A percentile compares a stretch with the other conserved stretches of the same genome.
These are phyloP conservation scores for Balearica regulorum DNA, from an alignment of 2,797 vertebrate species.

Conservation along the genomic window DNA sequence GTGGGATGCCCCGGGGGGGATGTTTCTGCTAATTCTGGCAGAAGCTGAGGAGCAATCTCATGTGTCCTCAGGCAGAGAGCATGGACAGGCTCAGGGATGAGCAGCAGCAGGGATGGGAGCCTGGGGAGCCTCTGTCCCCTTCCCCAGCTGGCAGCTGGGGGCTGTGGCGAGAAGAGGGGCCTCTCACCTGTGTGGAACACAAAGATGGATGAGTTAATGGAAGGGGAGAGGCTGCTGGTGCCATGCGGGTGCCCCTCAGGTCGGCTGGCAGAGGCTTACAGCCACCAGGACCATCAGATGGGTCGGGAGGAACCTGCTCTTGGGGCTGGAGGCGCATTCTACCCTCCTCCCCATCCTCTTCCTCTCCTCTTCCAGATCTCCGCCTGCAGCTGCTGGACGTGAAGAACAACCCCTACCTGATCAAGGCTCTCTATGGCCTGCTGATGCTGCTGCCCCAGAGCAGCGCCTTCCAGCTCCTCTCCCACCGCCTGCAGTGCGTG, in stretches of 20 bases:
- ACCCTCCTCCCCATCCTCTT: neutral
- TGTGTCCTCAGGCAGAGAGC: neutral
- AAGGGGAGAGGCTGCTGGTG: neutral
- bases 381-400: conserved; percentile 95
- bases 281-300: neutral
- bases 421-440: conserved; percentile 94
- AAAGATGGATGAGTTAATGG: neutral
- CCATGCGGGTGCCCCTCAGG: rapidly evolving
- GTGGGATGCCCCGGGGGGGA: neutral
- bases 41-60: neutral
- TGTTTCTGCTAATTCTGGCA: neutral
- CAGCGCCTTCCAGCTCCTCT: conserved; percentile 97
- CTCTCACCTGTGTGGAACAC: neutral
- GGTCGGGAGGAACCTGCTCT: neutral
- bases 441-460: conserved; percentile 98
- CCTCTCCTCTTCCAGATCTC: conserved; percentile 75
- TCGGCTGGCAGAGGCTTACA: neutral
- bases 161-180: neutral
- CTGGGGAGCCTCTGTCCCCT: neutral
- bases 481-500: conserved; percentile 90
- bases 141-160: neutral
- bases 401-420: conserved; percentile 95
- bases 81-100: rapidly evolving
- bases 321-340: neutral
- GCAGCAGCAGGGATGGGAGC: neutral